Evolutionary conservation across 2,113 vertebrate species (phyloP), one percentile per base, ranked within the genome.

Genomic region (Sylvietta virens): DNA sequence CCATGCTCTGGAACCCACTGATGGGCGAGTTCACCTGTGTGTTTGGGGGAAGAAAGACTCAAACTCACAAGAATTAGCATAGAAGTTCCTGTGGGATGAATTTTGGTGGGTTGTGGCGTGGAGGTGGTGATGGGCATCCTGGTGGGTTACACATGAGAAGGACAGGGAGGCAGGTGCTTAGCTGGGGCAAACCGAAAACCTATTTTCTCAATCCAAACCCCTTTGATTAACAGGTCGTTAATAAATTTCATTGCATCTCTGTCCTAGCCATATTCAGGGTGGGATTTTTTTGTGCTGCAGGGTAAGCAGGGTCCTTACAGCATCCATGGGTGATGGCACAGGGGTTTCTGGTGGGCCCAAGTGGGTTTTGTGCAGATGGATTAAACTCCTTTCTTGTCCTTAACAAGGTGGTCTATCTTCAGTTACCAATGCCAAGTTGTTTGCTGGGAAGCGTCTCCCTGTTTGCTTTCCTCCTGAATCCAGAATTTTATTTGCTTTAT

Each of bases 181-280:
- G 8, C 40, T 64, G 50, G 6, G 13, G 24, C 8, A 2, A 15
- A 2, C 1, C 3, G 1, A 42, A 70, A 67, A 79, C 11, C 14
- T 10, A 0, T 64, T 67, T 73, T 47, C 40, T 19, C 4, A 8
- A 10, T 22, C 13, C 11, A 5, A 39, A 53, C 9, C 7, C 15
- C 8, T 81, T 31, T 35, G 45, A 13, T 35, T 44, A 42, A 27
- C 2, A 10, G 10, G 7, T 42, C 1, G 0, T 48, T 48, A 31
- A 74, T 12, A 6, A 0, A 0, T 83, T 70, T 37, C 0, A 0
- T 60, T 21, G 14, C 21, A 5, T 26, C n/a, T 39, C 15, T 44
- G 15, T 45, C 39, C 73, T 33, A 33, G 60, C 11, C 4, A 0
- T 5, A 1, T 44, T 44, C 15, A 5, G 17, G 7, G 27, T 27